Base-by-base conservation (phyloP, 2,113 vertebrate genomes). In the Barbus barbus region DNA sequence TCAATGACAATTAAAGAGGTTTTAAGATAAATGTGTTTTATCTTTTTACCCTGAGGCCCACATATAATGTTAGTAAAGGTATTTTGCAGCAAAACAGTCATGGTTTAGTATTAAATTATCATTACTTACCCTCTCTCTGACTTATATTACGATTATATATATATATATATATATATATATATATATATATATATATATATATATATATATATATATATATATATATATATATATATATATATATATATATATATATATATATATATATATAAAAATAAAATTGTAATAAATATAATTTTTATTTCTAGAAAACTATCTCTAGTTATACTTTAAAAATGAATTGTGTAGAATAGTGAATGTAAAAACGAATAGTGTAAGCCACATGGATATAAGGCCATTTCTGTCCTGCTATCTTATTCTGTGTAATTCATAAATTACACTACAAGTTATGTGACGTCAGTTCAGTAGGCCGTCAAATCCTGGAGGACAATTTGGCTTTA, bases 401-500 rank as follows among this genome's bases (percentile, higher is more conserved):
- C 46, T 9, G 26, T 76, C 46, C 26, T 51, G 31, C 41, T 33
- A 33, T 36, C 22, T 77, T 38, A 20, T n/a, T 56, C 18, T 56
- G 33, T 41, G 1, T 9, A 65, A 44, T 53, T 46, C 63, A 72
- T 58, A 84, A 51, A 71, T 72, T 84, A 33, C 28, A 72, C 28
- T 46, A 71, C 33, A 71, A 58, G n/a, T 36, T 22, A 20, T 41
- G 20, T 46, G 75, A 79, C 28, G 26, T 69, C 60, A 71, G 63
- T 67, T 81, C 38, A 48, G 41, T 46, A 81, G 26, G 41, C 38
- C 26, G 33, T 74, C 44, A 67, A 53, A 33, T 5, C 11, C 46
- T 72, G 22, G 56, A 82, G 22, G 56, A 82, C 44, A 26, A 74
- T 41, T 31, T 24, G 61, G 46, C 41, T 51, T 78, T 9, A 16